Conservation (phyloP, 2,888 invertebrate species). For the Hartigia nigra region DNA sequence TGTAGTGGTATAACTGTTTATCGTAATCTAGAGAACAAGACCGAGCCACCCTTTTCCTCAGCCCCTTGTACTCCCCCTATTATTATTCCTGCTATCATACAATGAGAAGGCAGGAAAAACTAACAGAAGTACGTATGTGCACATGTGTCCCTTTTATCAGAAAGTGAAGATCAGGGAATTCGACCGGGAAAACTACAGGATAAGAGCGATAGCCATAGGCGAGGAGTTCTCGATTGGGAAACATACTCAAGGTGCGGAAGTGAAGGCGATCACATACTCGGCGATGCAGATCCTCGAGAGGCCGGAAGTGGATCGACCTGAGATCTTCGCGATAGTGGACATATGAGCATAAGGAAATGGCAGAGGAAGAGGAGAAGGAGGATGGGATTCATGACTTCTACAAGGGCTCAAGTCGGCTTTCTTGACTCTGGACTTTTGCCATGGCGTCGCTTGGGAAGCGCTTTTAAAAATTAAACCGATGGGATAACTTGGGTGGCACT, state of each 20-base stretch:
- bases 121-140: neutral
- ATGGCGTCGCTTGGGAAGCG: constrained; percentile 31
- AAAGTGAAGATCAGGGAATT: constrained; percentile 90
- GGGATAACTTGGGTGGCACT: constrained; percentile 35
- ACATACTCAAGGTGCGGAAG: constrained; percentile 98
- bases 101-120: neutral
- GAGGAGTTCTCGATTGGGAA: constrained; percentile 93
- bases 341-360: constrained; percentile 71
- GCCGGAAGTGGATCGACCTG: constrained; percentile 77
- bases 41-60: neutral
- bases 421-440: neutral
- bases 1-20: neutral
- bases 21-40: neutral
- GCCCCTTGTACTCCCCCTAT: neutral
- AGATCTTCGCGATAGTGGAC: constrained; percentile 98
- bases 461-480: constrained; percentile 31
- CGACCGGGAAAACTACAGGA: constrained; percentile 82
- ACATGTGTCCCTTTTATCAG: constrained; percentile 68
- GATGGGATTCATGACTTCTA: neutral
- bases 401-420: neutral
- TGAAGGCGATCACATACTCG: constrained; percentile 99
- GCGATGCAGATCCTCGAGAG: constrained; percentile 93
- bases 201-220: constrained; percentile 82
- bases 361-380: neutral
- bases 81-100: neutral